These are phyloP conservation scores for Drosophila testacea DNA, from an alignment of 2,888 invertebrate species.

Conservation along the genomic window DNA sequence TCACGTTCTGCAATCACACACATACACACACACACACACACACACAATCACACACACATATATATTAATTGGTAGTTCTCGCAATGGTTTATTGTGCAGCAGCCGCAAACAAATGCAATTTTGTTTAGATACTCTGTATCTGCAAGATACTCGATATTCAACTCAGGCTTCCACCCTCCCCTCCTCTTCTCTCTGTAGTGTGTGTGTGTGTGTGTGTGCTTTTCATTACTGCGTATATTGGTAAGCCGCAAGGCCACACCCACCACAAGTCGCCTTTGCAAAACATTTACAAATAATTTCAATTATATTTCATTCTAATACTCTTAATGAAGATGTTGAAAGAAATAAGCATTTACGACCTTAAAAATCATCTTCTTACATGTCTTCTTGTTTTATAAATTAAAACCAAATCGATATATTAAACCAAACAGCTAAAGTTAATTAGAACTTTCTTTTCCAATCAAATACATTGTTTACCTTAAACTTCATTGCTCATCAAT, in stretches of 20 bases:
- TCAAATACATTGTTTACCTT: too few relatives aligned
- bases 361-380: background rate
- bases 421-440: too few relatives aligned
- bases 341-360: background rate
- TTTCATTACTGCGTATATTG: slow-evolving; percentile 13
- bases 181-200: background rate
- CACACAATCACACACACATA: slow-evolving; percentile 6
- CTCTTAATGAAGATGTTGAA: background rate
- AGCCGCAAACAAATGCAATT: slow-evolving; percentile 46
- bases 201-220: slow-evolving; percentile 11
- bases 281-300: slow-evolving; percentile 17
- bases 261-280: background rate
- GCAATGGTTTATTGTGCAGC: slow-evolving; percentile 21
- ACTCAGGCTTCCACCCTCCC: background rate
- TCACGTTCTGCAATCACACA: slow-evolving; percentile 50
- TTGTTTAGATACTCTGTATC: slow-evolving; percentile 23
- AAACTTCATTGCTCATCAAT: too few relatives aligned
- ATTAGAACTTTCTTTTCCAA: too few relatives aligned
- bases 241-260: slow-evolving; percentile 13
- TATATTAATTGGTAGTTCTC: slow-evolving; percentile 33
- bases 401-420: too few relatives aligned
- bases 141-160: slow-evolving; percentile 24
- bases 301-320: slow-evolving; percentile 15
- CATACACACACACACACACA: slow-evolving; percentile 12
- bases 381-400: too few relatives aligned